Conservation (phyloP, 2,113 vertebrate species). For the Vimba vimba region DNA sequence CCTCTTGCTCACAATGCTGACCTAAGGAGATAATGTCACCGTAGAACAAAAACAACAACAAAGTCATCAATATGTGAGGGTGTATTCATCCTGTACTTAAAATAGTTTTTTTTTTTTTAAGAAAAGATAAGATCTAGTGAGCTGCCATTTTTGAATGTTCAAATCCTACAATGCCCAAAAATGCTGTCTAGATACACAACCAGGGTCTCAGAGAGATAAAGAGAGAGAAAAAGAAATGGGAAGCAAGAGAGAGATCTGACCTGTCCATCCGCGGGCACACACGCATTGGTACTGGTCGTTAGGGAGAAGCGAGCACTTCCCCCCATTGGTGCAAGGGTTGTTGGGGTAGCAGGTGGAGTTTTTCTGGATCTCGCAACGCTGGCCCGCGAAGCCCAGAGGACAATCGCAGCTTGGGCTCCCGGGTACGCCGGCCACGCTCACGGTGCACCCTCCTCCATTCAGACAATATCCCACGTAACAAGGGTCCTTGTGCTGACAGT, state of each 20-base stretch:
- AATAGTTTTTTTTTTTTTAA: neutral
- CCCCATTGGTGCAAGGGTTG: constrained; percentile 84
- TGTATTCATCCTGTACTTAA: neutral
- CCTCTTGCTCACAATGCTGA: constrained; percentile 81
- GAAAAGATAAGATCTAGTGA: no score
- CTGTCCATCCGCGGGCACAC: constrained; percentile 86
- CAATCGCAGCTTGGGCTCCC: constrained; percentile 83
- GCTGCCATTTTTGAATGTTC: no score
- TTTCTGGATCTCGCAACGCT: constrained; percentile 81
- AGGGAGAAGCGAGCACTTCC: constrained; percentile 79
- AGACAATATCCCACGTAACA: constrained; percentile 84
- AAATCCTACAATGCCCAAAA: no score
- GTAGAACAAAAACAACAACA: neutral
- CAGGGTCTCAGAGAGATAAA: neutral
- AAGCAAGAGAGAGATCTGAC: constrained; percentile 65
- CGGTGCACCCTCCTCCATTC: constrained; percentile 86
- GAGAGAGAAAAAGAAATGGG: neutral
- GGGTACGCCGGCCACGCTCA: constrained; percentile 73
- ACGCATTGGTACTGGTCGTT: constrained; percentile 82
- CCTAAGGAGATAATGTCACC: constrained; percentile 68
- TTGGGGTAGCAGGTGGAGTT: constrained; percentile 85
- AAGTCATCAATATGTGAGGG: neutral
- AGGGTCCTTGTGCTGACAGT: constrained; percentile 89
- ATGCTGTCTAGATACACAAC: no score
- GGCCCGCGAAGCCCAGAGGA: constrained; percentile 82